Base-by-base conservation (phyloP, 2,113 vertebrate genomes). In the Petaurus breviceps region DNA sequence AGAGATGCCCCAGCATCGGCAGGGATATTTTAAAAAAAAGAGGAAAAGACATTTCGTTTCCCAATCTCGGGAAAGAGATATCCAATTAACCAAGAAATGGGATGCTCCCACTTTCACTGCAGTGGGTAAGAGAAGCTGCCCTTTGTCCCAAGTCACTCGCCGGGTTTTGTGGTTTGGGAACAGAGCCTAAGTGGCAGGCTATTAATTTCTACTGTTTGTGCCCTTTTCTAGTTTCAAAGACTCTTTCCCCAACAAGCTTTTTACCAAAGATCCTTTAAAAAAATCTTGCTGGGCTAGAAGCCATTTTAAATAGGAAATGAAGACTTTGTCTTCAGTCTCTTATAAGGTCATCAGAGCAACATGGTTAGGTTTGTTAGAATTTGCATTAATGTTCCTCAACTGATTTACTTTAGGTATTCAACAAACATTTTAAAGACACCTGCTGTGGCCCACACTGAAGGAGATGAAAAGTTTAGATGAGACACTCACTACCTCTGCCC, bases 151-250 rank as follows among this genome's bases (percentile, higher is more conserved):
- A 52, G 90, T 24, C n/a, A 24, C 54, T 8, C 24, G 26, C 6
- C 0, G 0, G 51, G 90, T 28, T 94, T 94, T 89, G 95, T 90
- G 91, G 94, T 95, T 93, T 50, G 46, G 49, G 49, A 95, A 57
- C 0, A 11, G 0, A 6, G 16, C 89, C 91, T 50, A n/a, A 93
- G n/a, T 52, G 50, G 19, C 46, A 54, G 92, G 84, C 89, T 95
- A 37, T 94, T 93, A 93, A 94, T 92, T 93, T 55, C 89, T 92
- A 61, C 0, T 1, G 94, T 96, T 93, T 89, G 47, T 61, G 47
- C 77, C 51, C 14, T 97, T 96, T 93, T 91, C 47, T 96, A 92
- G 89, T 97, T 95, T 96, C 37, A 93, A 94, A 95, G 94, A 91
- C 16, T 96, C 95, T 93, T 90, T 93, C 61, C 92, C 90, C 37